Base-by-base conservation (phyloP, 2,888 invertebrate species). In the Anagyrus pseudococci region DNA sequence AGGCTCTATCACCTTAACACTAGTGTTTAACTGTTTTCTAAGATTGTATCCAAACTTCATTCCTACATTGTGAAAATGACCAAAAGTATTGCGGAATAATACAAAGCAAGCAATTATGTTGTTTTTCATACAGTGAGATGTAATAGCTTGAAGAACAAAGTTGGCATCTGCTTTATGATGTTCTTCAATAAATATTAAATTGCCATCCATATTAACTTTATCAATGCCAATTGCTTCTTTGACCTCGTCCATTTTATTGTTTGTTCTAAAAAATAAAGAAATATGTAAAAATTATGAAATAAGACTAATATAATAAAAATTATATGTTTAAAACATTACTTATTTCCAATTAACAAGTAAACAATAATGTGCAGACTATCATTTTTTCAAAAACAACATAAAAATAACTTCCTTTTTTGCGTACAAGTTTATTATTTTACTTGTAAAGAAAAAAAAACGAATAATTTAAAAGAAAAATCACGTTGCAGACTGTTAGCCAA, bases 61-160 rank as follows among this genome's bases (percentile, higher is more conserved):
- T 15, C 90, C 89, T 85, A 91, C 85, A 80, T 87, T 89, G 64
- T 90, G 88, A 73, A 90, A 92, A 75, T 92, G 92, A 57, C 85
- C 84, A 50, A 89, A 82, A 1, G 88, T 86, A 72, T 91, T 89
- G 75, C 92, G 92, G 64, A 89, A 83, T 53, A 88, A 85, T 52
- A 91, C 82, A 50, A 92, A 80, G 70, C 90, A 83, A 6, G 88
- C 80, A 56, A 84, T 85, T 60, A 84, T 81, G 64, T 86, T 85
- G 65, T 85, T 85, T 70, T 86, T 86, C 53, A 88, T 76, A 37
- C 87, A 85, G 70, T 89, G 85, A 0, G 86, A 85, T 52, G 90
- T 79, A 15, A 91, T 82, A 71, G 89, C 87, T 74, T 87, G 89
- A 41, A 88, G 83, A 56, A 92, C 78, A 75, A 92, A 93, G 74